Conservation (phyloP, 2,888 invertebrate species). For the Hermodice carunculata region DNA sequence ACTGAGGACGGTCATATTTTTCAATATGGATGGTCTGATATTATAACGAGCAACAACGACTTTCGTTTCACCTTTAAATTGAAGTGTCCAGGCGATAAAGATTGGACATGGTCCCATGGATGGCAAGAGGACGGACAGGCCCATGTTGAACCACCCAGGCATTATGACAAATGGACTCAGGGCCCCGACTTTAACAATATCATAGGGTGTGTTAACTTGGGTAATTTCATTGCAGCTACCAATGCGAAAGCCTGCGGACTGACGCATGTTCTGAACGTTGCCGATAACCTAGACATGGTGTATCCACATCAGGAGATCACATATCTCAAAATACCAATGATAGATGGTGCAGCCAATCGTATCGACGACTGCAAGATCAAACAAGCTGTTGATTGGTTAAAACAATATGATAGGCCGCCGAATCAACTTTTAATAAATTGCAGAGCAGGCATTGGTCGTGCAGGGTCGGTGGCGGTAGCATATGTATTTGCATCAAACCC, state of each 20-base stretch:
- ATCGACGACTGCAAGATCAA: too few species aligned
- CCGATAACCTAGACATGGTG: constrained; percentile 42
- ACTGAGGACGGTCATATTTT: not conserved
- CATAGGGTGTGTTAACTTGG: constrained; percentile 38
- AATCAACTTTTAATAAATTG: too few species aligned
- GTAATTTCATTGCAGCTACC: constrained; percentile 46
- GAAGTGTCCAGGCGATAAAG: not conserved
- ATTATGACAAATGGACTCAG: constrained; percentile 36
- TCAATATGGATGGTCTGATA: constrained; percentile 35
- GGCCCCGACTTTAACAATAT: constrained; percentile 39
- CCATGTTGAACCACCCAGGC: constrained; percentile 31
- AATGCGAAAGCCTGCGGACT: constrained; percentile 37
- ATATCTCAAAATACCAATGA: too few species aligned
- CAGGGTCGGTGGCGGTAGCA: too few species aligned
- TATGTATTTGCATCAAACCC: too few species aligned
- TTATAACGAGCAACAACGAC: constrained; percentile 39
- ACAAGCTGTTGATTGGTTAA: too few species aligned
- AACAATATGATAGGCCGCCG: too few species aligned
- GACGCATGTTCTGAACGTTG: constrained; percentile 43
- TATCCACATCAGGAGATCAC: too few species aligned
- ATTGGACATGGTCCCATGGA: constrained; percentile 35
- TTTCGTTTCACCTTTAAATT: constrained; percentile 40
- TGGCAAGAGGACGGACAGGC: constrained; percentile 33
- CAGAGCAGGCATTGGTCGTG: too few species aligned
- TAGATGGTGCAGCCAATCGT: too few species aligned